Conservation (phyloP, 2,113 vertebrate genomes). For the Diadophis punctatus region DNA sequence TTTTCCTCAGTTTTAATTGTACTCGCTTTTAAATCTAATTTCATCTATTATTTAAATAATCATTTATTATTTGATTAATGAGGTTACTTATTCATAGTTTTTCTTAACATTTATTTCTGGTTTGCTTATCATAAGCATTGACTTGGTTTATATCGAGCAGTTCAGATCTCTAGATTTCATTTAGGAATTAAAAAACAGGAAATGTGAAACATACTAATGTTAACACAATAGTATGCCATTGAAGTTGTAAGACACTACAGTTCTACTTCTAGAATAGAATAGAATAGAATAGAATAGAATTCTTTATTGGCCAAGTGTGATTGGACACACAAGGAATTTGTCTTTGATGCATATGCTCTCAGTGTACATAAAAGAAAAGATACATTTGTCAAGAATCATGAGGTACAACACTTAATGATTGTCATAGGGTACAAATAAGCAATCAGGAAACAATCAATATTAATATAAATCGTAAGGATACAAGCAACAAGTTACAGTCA, state of each 20-base stretch:
- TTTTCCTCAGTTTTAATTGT: background rate
- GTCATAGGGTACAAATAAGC: too few species aligned
- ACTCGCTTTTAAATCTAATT: background rate
- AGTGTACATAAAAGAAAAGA: too few species aligned
- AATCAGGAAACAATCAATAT: too few species aligned
- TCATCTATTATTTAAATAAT: background rate
- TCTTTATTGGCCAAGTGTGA: too few species aligned
- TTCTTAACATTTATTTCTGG: background rate
- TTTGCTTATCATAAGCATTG: background rate
- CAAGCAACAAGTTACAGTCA: too few species aligned
- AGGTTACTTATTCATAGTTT: background rate
- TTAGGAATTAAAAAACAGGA: background rate
- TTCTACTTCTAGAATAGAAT: background rate
- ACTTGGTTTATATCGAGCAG: background rate
- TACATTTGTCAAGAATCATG: too few species aligned
- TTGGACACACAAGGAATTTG: too few species aligned
- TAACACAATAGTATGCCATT: background rate
- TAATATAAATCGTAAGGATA: too few species aligned
- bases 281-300: too few species aligned
- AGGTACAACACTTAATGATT: too few species aligned
- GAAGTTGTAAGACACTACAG: background rate
- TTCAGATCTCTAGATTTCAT: background rate
- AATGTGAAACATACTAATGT: background rate
- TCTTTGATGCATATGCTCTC: too few species aligned
- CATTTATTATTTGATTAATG: background rate